Percentiles rank a stretch among this genome's conserved stretches.
These are phyloP conservation scores for Nasonia vitripennis DNA, from an alignment of 1,140 invertebrate genomes.

Conservation along the genomic window DNA sequence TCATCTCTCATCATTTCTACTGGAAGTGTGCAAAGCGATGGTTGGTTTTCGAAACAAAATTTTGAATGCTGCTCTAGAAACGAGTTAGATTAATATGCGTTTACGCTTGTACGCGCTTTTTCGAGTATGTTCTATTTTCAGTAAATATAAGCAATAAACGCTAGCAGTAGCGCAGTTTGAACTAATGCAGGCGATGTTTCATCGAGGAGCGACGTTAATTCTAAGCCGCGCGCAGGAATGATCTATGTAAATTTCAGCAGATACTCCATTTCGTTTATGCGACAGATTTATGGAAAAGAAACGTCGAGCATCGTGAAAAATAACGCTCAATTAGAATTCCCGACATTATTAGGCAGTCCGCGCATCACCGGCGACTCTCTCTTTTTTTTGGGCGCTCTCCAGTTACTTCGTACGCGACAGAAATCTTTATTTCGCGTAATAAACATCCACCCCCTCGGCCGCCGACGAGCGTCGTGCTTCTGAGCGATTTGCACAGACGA, in stretches of 20 bases:
- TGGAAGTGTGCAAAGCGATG: no score
- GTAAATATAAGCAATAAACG: no score
- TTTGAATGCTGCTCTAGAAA: not conserved
- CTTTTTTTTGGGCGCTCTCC: constrained; percentile 18
- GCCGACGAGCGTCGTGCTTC: not conserved
- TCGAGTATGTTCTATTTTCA: not conserved
- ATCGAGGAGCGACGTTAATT: not conserved
- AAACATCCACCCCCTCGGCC: not conserved
- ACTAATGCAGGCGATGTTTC: not conserved
- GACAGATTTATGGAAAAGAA: constrained; percentile 34
- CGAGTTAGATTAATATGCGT: not conserved
- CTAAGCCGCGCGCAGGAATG: not conserved
- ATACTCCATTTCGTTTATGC: constrained; percentile 5
- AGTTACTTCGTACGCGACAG: constrained; percentile 24
- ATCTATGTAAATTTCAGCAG: not conserved
- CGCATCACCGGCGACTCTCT: not conserved
- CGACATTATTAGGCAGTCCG: not conserved
- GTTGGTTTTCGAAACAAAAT: no score
- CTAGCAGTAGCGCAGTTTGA: not conserved
- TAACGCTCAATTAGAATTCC: constrained; percentile 41
- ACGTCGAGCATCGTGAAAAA: constrained; percentile 12
- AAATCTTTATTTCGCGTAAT: constrained; percentile 27
- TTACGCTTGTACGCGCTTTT: not conserved
- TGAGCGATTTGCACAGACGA: not conserved
- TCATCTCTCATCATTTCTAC: no score